Base-by-base conservation (phyloP, 1,140 invertebrate genomes). In the Phortica variegata region DNA sequence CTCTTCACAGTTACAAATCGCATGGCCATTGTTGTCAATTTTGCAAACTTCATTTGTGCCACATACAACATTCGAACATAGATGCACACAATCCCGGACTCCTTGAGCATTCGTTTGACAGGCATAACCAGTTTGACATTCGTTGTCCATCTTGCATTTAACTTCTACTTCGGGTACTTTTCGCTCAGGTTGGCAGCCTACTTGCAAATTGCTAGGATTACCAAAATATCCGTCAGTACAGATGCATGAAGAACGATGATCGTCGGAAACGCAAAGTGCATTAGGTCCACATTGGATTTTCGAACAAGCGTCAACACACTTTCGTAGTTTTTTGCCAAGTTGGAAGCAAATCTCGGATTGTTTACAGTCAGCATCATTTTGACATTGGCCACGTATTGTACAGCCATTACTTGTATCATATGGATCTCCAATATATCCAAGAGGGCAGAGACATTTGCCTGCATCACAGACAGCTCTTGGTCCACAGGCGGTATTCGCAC, bases 271-370 rank as follows among this genome's bases (percentile, higher is more conserved):
- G 65, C 92, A 95, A 1, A 93, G 75, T 3, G 91, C 90, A 75
- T 94, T 94, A 1, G 91, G 90, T 10, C 92, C 92, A 73, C 92
- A 95, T 61, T 93, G 89, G 8, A 90, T 79, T 76, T 91, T 90
- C 44, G 84, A 86, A 63, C 91, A 94, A 3, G 87, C 89, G 62
- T 93, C 90, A 1, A 93, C 84, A 75, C 90, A 93, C 73, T 89
- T 89, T 31, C 90, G 80, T 3, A 84, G 65, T 7, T 85, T 86
- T 77, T 85, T 87, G 20, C 85, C 83, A 31, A 89, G 65, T 78
- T 90, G 88, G 76, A 92, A 90, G 70, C 91, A 94, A 61, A 93
- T 93, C 78, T 94, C 85, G 8, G 85, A 82, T 54, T 85, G 81
- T 44, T 84, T 82, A 68, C 91, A 94, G 58, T 93, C 88, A 1